Conservation (phyloP, 1,140 invertebrate genomes). For the Gyrodactylus bullatarudis region DNA sequence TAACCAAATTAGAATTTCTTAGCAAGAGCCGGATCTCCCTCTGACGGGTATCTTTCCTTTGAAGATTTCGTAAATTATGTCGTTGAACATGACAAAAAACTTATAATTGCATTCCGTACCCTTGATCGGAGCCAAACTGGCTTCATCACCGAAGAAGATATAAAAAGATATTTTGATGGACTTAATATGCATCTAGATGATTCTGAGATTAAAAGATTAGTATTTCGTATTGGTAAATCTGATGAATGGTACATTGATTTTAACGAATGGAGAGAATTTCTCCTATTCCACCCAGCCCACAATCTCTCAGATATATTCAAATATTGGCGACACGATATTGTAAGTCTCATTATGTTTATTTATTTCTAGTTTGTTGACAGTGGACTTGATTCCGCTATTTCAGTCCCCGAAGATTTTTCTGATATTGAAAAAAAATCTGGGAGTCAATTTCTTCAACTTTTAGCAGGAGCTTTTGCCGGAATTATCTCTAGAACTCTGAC, state of each 20-base stretch:
- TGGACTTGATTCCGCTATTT: neutral
- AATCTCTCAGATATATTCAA: neutral
- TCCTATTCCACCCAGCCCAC: neutral
- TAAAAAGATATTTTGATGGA: neutral
- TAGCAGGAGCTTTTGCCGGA: conserved; percentile 4
- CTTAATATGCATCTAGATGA: neutral
- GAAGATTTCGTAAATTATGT: conserved; percentile 5
- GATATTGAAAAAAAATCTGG: neutral
- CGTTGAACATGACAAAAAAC: neutral
- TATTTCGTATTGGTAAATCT: neutral
- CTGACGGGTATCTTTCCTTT: neutral
- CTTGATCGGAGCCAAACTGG: neutral
- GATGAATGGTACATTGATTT: neutral
- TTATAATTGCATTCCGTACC: conserved; percentile 2
- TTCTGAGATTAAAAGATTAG: neutral
- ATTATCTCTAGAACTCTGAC: conserved; percentile 1
- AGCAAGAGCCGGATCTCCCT: neutral
- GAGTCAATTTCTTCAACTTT: neutral
- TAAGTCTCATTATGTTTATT: neutral
- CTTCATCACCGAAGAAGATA: neutral
- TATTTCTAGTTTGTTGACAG: neutral
- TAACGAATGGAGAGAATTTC: conserved; percentile 6
- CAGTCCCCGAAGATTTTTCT: neutral
- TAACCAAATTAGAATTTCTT: neutral
- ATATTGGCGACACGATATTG: neutral